Conservation (phyloP, 64 coral and sea anemone species). For the Porites lutea region DNA sequence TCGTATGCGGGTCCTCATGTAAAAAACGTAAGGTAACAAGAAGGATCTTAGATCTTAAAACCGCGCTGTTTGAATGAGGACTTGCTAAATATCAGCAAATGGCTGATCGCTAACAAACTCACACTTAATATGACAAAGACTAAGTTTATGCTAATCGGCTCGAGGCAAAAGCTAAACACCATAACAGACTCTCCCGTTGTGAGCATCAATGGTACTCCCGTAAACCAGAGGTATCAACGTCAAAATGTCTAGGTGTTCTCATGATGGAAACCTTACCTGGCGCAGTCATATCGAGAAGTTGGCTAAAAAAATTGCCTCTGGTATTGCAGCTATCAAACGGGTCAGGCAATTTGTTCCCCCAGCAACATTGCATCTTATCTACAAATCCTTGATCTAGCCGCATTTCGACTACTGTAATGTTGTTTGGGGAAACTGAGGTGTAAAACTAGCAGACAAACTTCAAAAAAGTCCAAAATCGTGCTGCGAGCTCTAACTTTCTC, state of each 20-base stretch:
- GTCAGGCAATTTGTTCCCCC: constrained; percentile 50
- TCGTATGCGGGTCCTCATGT: too few species aligned
- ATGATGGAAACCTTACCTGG: too few species aligned
- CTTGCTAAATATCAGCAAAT: constrained; percentile 12
- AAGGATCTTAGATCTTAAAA: too few species aligned
- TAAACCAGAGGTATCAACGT: constrained; percentile 38
- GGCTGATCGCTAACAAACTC: constrained; percentile 28
- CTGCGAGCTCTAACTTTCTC: too few species aligned
- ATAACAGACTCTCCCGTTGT: too few species aligned
- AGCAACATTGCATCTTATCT: constrained; percentile 37
- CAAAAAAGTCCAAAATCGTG: too few species aligned
- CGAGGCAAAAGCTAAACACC: too few species aligned
- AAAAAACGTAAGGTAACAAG: too few species aligned
- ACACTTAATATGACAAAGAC: not conserved
- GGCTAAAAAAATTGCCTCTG: constrained; percentile 55
- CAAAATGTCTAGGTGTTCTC: not conserved
- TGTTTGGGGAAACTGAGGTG: not conserved
- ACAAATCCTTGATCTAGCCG: constrained; percentile 25
- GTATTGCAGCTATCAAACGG: constrained; percentile 54
- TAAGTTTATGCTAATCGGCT: too few species aligned
- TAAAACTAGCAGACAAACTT: too few species aligned
- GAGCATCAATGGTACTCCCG: not conserved
- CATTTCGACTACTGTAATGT: constrained; percentile 44
- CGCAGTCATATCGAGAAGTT: constrained; percentile 9
- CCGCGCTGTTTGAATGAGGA: not conserved